Conservation (phyloP, 2,113 vertebrate genomes). For the Psammodynastes pulverulentus region DNA sequence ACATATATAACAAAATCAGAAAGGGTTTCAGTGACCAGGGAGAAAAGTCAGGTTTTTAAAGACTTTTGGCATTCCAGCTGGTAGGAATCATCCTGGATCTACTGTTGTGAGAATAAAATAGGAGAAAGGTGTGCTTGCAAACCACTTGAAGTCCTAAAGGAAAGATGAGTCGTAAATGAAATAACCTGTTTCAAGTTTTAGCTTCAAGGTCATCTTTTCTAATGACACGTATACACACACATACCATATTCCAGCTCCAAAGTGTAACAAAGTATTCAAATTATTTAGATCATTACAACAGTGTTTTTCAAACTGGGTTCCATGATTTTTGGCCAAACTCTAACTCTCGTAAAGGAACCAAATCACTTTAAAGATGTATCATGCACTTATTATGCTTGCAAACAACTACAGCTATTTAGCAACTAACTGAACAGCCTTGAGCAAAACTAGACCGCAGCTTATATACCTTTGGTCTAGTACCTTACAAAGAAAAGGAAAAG, state of each 20-base stretch:
- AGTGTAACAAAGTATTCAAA: neutral
- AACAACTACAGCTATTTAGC: neutral
- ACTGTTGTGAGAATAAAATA: neutral
- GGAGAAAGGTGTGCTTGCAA: neutral
- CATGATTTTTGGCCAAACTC: neutral
- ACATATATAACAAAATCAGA: neutral
- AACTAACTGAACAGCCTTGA: neutral
- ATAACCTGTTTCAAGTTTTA: neutral
- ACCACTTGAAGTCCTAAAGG: neutral
- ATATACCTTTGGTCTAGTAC: neutral
- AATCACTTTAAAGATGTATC: neutral
- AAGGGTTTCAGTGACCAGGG: neutral
- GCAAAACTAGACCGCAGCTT: neutral
- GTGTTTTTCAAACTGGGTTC: neutral
- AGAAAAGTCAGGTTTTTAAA: neutral
- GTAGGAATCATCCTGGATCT: neutral
- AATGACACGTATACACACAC: neutral
- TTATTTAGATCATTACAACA: neutral
- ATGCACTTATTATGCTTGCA: neutral
- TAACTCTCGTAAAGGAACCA: neutral
- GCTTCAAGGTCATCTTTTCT: neutral
- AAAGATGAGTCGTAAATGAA: neutral
- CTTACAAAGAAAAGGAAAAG: neutral
- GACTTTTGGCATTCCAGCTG: neutral
- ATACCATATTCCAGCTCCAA: neutral